Percentiles rank a stretch among this genome's conserved stretches.
Evolutionary conservation across 1,140 invertebrate species (phyloP).

Genomic region (Psilanteris sp.): DNA sequence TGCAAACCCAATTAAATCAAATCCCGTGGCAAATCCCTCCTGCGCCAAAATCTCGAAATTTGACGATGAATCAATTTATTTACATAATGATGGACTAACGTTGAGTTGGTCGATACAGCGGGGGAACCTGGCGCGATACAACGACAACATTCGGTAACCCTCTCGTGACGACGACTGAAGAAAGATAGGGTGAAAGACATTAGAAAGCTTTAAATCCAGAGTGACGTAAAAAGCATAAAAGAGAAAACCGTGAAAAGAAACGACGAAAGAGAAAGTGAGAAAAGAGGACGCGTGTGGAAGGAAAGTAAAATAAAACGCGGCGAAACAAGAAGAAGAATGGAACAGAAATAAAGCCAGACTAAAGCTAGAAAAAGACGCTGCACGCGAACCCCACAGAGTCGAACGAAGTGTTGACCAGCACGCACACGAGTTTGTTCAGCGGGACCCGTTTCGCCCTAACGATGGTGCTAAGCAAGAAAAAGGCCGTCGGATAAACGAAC

Average conservation of each 20-base stretch:
- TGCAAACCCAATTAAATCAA: constrained; percentile 40
- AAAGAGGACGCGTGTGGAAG: constrained; percentile 5
- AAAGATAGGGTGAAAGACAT: constrained; percentile 8
- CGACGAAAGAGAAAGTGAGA: constrained; percentile 11
- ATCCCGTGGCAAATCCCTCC: constrained; percentile 22
- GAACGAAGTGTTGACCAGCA: constrained; percentile 48
- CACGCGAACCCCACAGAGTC: constrained; percentile 43
- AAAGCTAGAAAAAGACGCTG: not conserved
- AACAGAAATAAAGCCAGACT: not conserved
- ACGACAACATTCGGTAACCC: constrained; percentile 40
- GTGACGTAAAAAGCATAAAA: not conserved
- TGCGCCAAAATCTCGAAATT: constrained; percentile 31
- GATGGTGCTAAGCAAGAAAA: constrained; percentile 51
- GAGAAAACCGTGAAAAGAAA: not conserved
- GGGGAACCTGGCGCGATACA: constrained; percentile 26
- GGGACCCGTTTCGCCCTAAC: constrained; percentile 58
- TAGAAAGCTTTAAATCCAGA: constrained; percentile 10
- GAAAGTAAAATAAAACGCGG: too few species aligned
- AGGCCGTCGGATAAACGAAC: constrained; percentile 22
- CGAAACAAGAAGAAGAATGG: not conserved
- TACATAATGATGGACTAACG: constrained; percentile 40
- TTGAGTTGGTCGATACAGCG: constrained; percentile 20
- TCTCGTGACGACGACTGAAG: constrained; percentile 19
- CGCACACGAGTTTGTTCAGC: constrained; percentile 60
- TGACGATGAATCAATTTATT: constrained; percentile 49